Base-by-base conservation (phyloP, 2,113 vertebrate genomes). In the Parus major region DNA sequence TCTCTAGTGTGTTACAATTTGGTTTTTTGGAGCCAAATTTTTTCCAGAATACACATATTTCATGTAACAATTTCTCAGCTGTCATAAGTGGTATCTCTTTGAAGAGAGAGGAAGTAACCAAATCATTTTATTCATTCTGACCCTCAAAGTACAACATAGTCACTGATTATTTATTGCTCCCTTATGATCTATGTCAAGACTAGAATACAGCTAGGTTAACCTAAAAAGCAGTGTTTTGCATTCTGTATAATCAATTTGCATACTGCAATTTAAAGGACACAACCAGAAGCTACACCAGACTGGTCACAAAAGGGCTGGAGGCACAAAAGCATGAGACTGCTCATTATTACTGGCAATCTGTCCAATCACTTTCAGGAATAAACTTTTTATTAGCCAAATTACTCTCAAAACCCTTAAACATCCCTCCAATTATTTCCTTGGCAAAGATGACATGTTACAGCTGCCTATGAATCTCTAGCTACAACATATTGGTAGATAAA, bases 321-420 rank as follows among this genome's bases (percentile, higher is more conserved):
- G 15, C 31, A 73, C 39, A 47, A 47, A 96, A 56, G 24, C 29
- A 28, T 59, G 56, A 59, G 21, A 64, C 49, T 39, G 33, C 59
- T 35, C 23, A 49, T 46, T 92, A 35, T 80, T 63, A 29, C 29
- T 61, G 12, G 36, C 56, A 73, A 79, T 44, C 44, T 75, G 66
- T 49, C 41, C 39, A 56, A 86, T 86, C 24, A 60, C 69, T 96
- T 96, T 76, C 88, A 90, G 88, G 86, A 97, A 97, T 71, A 60
- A 93, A 66, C 18, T 69, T 64, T 55, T 22, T 44, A 52, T 85
- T 91, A 88, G 66, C 66, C 87, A 89, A 88, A n/a, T 72, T 11
- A 61, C 82, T 95, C 50, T 79, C 46, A 71, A 91, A 90, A 81
- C 41, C 64, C 21, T 57, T 70, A 41, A 88, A 69, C 11, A 76